Evolutionary conservation across 2,888 invertebrate species (phyloP).

Genomic region (Pammene aurita): DNA sequence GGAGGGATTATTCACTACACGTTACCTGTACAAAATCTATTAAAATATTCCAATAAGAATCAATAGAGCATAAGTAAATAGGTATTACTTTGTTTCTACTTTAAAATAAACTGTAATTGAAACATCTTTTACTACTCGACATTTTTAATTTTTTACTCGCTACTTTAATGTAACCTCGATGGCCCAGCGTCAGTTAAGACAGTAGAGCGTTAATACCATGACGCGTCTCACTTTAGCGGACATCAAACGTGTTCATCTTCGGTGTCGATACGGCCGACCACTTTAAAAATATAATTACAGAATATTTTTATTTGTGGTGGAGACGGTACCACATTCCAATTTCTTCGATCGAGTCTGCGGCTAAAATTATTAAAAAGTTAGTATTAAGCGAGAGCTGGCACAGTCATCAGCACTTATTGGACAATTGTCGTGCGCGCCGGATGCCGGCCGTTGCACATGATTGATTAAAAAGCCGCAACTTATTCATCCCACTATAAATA

Average conservation of each 20-base stretch:
- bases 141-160: not conserved
- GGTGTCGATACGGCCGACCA: conserved; percentile 29
- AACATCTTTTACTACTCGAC: not conserved
- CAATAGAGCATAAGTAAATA: too few relatives aligned
- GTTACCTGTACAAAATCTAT: too few relatives aligned
- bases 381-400: conserved; percentile 48
- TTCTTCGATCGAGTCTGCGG: conserved; percentile 44
- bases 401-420: conserved; percentile 62
- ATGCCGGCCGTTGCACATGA: conserved; percentile 67
- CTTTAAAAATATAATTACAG: conserved; percentile 36
- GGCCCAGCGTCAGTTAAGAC: conserved; percentile 3
- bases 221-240: conserved; percentile 26
- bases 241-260: conserved; percentile 34
- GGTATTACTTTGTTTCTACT: not conserved
- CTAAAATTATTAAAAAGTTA: conserved; percentile 50
- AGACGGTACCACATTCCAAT: conserved; percentile 47
- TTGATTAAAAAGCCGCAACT: conserved; percentile 80
- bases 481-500: conserved; percentile 77
- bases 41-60: not conserved
- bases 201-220: conserved; percentile 7
- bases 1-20: too few relatives aligned
- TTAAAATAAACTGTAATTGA: not conserved
- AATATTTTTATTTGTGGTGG: conserved; percentile 36
- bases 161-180: not conserved
- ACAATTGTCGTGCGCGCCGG: conserved; percentile 66